phyloP scores from a whole-genome alignment of 2,888 invertebrate species.

The Pammene aurita region DNA sequence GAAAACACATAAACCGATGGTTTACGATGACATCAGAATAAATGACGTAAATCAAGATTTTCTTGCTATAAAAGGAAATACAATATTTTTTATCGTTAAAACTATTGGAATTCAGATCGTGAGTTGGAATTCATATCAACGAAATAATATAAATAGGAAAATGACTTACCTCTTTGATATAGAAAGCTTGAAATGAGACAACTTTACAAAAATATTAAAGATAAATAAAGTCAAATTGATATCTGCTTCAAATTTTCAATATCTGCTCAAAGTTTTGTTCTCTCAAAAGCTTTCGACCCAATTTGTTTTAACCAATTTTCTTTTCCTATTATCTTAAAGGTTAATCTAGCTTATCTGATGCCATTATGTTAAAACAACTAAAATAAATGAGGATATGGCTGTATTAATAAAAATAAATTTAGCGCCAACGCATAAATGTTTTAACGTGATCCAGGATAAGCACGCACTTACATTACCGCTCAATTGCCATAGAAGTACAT shows the following conservation, averaged over 20 bases:
- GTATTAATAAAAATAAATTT: slow-evolving; percentile 4
- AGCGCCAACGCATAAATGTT: neutral
- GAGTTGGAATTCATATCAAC: neutral
- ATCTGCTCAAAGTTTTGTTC: too few relatives aligned
- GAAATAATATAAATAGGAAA: neutral
- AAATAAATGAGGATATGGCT: neutral
- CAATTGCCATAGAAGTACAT: slow-evolving; percentile 4
- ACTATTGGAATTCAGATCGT: neutral
- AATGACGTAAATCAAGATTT: slow-evolving; percentile 51
- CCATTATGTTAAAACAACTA: neutral
- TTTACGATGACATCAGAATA: slow-evolving; percentile 51
- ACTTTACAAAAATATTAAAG: too few relatives aligned
- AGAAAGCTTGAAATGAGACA: too few relatives aligned
- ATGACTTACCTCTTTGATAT: neutral
- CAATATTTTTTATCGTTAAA: slow-evolving; percentile 5
- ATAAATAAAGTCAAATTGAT: too few relatives aligned
- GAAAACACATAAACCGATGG: slow-evolving; percentile 56
- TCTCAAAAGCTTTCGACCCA: too few relatives aligned
- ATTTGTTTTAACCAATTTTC: too few relatives aligned
- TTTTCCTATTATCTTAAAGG: neutral
- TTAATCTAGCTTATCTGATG: neutral
- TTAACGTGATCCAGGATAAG: slow-evolving; percentile 7
- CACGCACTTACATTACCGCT: slow-evolving; percentile 12
- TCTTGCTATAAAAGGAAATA: slow-evolving; percentile 24
- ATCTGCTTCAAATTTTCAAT: too few relatives aligned